A percentile compares a stretch with the other conserved stretches of the same genome.
phyloP scores from a whole-genome alignment of 2,113 vertebrate species.

The Actenoides lindsayi region DNA sequence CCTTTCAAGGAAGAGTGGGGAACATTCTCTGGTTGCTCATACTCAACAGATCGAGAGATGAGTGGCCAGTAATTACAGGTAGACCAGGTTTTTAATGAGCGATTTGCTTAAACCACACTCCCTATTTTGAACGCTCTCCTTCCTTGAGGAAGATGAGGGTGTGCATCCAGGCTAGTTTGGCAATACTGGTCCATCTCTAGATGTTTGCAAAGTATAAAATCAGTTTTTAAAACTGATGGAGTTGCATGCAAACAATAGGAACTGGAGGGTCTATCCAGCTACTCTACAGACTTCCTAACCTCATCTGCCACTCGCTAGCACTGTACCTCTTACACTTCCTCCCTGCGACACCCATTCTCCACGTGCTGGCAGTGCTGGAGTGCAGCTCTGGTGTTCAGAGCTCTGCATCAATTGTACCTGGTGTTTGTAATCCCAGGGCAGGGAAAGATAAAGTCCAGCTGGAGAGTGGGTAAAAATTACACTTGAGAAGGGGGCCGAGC shows the following conservation, averaged over 20 bases:
- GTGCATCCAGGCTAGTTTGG: background rate
- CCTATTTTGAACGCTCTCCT: background rate
- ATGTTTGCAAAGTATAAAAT: background rate
- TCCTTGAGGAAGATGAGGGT: background rate
- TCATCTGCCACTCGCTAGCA: background rate
- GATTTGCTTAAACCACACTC: background rate
- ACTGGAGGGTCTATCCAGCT: background rate
- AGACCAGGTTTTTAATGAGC: background rate
- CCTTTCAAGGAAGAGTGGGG: background rate
- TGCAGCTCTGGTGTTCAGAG: background rate
- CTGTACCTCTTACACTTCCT: background rate
- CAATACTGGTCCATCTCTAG: background rate
- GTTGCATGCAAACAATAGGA: background rate
- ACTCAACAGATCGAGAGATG: background rate
- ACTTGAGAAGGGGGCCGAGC: background rate
- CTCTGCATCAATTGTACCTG: slow-evolving; percentile 15
- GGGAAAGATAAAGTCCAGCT: background rate
- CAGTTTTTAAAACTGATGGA: background rate
- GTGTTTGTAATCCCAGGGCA: slow-evolving; percentile 12
- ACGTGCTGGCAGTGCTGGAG: background rate
- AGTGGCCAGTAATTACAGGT: background rate
- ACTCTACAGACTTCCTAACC: background rate
- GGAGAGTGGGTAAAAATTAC: background rate
- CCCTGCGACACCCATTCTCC: background rate
- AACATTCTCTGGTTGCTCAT: background rate